phyloP scores from a whole-genome alignment of 2,888 invertebrate genomes.

The Mythimna vitellina region DNA sequence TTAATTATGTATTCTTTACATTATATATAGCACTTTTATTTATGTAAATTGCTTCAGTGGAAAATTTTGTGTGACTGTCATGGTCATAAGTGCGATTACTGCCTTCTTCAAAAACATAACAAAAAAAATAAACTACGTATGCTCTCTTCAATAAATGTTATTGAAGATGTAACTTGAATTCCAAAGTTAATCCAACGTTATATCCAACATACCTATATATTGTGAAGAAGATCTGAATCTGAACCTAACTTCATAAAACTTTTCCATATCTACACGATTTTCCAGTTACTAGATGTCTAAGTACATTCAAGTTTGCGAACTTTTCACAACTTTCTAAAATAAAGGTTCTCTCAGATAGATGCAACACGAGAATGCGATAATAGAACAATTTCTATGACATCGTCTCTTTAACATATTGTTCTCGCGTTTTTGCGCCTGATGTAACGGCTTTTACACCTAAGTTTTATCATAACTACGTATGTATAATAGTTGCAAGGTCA shows the following conservation, averaged over 20 bases:
- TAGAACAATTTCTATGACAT: not conserved
- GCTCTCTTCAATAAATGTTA: not conserved
- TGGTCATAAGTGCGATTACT: not conserved
- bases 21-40: conserved; percentile 8
- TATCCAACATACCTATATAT: not conserved
- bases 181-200: too few species aligned
- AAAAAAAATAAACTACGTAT: not conserved
- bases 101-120: not conserved
- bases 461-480: conserved; percentile 21
- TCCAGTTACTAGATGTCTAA: conserved; percentile 3
- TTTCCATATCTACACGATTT: not conserved
- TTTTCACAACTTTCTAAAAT: not conserved
- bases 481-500: conserved; percentile 52
- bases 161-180: not conserved
- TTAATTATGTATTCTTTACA: conserved; percentile 22
- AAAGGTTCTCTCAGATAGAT: not conserved
- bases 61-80: not conserved
- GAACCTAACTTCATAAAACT: not conserved
- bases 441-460: conserved; percentile 23
- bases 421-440: not conserved
- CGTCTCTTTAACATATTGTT: not conserved
- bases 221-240: not conserved
- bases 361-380: too few species aligned
- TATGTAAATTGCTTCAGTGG: conserved; percentile 20
- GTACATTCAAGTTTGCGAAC: conserved; percentile 13